Base-by-base conservation (phyloP, 2,797 vertebrate genomes). In the Oreochromis grahami region DNA sequence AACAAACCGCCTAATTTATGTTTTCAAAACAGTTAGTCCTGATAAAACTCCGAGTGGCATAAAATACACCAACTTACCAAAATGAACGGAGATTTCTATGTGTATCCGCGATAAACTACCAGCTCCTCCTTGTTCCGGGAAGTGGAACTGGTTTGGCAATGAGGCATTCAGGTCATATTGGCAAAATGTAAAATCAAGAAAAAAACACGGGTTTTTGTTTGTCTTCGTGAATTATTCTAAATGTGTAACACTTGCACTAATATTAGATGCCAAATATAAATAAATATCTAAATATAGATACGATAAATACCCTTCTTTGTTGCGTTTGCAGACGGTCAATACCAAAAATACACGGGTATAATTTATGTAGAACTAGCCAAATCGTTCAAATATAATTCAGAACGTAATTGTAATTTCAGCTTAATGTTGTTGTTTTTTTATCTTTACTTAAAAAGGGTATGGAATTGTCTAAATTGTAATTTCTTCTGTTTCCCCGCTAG, bases 101-200 rank as follows among this genome's bases (percentile, higher is more conserved):
- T 84, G 53, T 83, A 60, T 87, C 81, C 68, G 50, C 65, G 86
- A 72, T 50, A 78, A 51, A 68, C 10, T 26, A n/a, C 5, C 82
- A 77, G 38, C 83, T 78, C 86, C 84, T 85, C 84, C 85, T 79
- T 76, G 77, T 77, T 88, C 78, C 88, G 32, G 94, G 90, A 94
- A 92, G 87, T 86, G 8, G 36, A 68, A 81, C 51, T 32, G 38
- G 32, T 38, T 51, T 77, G 15, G 4, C 48, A 21, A 34, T 65
- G 82, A 21, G 34, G 77, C 80, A 43, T 82, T 87, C 83, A 60
- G 0, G 50, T n/a, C 7, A 26, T 43, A 2, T 52, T 15, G 19
- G 5, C 1, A 32, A n/a, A 76, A 81, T 45, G 1, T 7, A 14
- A 5, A 48, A 53, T 7, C 4, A 53, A 26, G 17, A 8, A 7